phyloP scores from a whole-genome alignment of 1,140 invertebrate genomes.

The Atta cephalotes region DNA sequence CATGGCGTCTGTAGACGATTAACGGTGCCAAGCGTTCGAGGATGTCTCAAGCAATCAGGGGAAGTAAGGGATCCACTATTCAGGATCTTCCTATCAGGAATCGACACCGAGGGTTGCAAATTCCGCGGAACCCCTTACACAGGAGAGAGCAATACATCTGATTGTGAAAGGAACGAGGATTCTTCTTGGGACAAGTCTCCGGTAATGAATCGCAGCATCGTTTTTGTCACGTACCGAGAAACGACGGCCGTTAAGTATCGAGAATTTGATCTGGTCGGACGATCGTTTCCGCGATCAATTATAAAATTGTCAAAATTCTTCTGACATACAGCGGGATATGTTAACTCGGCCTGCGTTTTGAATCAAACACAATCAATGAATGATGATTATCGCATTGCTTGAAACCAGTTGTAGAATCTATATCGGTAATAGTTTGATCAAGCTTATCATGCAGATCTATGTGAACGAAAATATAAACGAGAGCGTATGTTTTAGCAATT shows the following conservation, averaged over 20 bases:
- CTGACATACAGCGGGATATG: background rate
- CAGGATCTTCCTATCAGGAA: constrained; percentile 62
- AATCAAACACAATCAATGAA: background rate
- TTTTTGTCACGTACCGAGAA: constrained; percentile 82
- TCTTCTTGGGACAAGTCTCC: constrained; percentile 82
- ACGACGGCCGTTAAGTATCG: constrained; percentile 48
- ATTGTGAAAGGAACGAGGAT: constrained; percentile 70
- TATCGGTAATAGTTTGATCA: background rate
- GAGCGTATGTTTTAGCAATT: background rate
- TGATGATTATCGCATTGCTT: background rate
- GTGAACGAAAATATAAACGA: background rate
- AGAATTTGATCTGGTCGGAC: constrained; percentile 1
- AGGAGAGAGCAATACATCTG: constrained; percentile 23
- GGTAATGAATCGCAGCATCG: constrained; percentile 82
- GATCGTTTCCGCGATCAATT: constrained; percentile 2
- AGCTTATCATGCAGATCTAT: background rate
- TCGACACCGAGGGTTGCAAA: constrained; percentile 49
- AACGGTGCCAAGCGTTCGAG: constrained; percentile 75
- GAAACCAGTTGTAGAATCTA: background rate
- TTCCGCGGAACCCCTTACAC: constrained; percentile 55
- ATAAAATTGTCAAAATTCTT: constrained; percentile 7
- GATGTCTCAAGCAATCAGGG: constrained; percentile 76
- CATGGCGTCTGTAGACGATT: constrained; percentile 64
- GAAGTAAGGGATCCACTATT: constrained; percentile 54
- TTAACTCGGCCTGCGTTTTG: background rate